Percentiles rank a stretch among this genome's conserved stretches.
phyloP scores from a whole-genome alignment of 2,113 vertebrate genomes.

The Acanthochromis polyacanthus region DNA sequence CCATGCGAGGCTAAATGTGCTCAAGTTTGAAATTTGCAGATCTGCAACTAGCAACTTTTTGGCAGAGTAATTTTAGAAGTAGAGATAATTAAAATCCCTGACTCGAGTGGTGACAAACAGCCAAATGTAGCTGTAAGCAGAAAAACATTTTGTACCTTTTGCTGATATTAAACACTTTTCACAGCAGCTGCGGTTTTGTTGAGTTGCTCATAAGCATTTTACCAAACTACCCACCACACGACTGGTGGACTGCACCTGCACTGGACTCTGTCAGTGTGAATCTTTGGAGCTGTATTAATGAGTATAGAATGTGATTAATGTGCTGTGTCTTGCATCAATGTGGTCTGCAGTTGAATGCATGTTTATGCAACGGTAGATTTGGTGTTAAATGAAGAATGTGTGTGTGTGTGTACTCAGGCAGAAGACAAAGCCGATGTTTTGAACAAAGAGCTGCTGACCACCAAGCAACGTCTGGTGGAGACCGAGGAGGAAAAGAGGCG shows the following conservation, averaged over 20 bases:
- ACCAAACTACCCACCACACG: too few species aligned
- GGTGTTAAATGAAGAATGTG: neutral
- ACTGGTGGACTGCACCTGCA: neutral
- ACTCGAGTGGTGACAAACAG: neutral
- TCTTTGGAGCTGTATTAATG: neutral
- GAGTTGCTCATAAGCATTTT: neutral
- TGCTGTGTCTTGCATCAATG: neutral
- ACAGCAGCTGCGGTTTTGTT: neutral
- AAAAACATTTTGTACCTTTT: neutral
- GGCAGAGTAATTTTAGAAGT: neutral
- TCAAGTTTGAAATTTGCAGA: neutral
- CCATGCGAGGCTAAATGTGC: neutral
- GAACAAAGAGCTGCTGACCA: conserved; percentile 97
- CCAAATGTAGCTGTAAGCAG: neutral
- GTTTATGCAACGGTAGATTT: neutral
- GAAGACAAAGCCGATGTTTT: conserved; percentile 97
- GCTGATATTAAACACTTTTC: neutral
- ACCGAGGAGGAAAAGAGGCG: conserved; percentile 96
- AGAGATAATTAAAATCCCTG: neutral
- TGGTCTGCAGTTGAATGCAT: neutral
- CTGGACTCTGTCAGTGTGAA: neutral
- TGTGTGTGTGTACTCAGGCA: conserved; percentile 80
- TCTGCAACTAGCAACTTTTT: neutral
- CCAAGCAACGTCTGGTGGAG: conserved; percentile 95
- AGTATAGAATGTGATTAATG: neutral